These are phyloP conservation scores for Perognathus longimembris DNA, from an alignment of 2,113 vertebrate genomes.

Conservation along the genomic window DNA sequence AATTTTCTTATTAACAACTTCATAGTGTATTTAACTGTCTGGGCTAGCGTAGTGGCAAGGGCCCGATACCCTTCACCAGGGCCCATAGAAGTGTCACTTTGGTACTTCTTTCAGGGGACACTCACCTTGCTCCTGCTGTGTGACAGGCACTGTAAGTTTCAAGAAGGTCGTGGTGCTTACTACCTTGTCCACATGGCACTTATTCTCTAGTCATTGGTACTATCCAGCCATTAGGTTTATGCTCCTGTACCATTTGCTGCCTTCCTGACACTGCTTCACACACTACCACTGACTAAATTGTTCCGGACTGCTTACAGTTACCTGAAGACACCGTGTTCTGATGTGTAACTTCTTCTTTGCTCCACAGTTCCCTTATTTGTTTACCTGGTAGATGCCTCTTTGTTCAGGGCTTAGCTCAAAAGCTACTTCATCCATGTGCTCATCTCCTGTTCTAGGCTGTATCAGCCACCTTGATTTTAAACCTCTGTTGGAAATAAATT, in stretches of 20 bases:
- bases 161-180: not conserved
- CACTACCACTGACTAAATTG: not conserved
- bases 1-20: not conserved
- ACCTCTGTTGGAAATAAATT: not conserved
- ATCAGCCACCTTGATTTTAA: not conserved
- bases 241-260: not conserved
- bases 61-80: rapidly evolving
- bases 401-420: not conserved
- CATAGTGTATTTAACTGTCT: not conserved
- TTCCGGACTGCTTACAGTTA: not conserved
- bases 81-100: not conserved
- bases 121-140: rapidly evolving
- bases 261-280: not conserved
- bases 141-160: not conserved
- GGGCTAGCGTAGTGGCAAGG: not conserved
- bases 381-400: not conserved
- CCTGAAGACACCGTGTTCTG: not conserved
- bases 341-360: not conserved
- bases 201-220: not conserved
- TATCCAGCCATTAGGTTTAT: no score
- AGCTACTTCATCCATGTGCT: not conserved
- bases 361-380: not conserved
- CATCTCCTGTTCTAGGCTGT: not conserved
- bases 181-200: not conserved
- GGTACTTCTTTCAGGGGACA: not conserved